These are phyloP conservation scores for Alexandromys fortis DNA, from an alignment of 2,113 vertebrate species.

Conservation along the genomic window DNA sequence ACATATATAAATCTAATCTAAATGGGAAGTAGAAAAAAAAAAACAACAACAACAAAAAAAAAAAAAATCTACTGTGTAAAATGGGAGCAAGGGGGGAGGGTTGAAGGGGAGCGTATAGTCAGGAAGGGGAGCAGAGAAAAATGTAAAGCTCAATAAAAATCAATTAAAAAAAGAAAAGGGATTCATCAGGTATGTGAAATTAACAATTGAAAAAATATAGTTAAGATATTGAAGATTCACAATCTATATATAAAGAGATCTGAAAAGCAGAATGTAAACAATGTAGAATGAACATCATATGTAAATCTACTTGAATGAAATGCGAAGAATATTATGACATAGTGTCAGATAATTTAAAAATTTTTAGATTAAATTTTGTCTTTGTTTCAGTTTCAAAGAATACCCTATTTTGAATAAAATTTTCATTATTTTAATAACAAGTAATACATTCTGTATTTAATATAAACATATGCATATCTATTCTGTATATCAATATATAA, in stretches of 20 bases:
- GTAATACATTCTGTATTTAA: not conserved
- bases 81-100: no score
- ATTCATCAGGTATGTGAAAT: not conserved
- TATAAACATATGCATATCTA: not conserved
- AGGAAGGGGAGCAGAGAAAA: no score
- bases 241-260: not conserved
- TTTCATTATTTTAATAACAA: not conserved
- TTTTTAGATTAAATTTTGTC: not conserved
- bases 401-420: not conserved
- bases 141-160: no score
- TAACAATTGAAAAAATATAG: not conserved
- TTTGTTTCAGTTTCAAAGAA: not conserved
- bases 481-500: not conserved
- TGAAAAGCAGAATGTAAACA: no score
- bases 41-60: no score
- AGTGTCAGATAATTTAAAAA: not conserved
- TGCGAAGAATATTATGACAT: rapidly evolving
- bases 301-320: not conserved
- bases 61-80: no score
- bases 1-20: no score
- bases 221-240: not conserved
- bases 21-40: no score
- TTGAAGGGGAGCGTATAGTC: no score
- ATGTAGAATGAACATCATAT: not conserved
- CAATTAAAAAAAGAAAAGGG: no score